Evolutionary conservation across 2,113 vertebrate genomes (phyloP).

Genomic region (Noctilio leporinus): DNA sequence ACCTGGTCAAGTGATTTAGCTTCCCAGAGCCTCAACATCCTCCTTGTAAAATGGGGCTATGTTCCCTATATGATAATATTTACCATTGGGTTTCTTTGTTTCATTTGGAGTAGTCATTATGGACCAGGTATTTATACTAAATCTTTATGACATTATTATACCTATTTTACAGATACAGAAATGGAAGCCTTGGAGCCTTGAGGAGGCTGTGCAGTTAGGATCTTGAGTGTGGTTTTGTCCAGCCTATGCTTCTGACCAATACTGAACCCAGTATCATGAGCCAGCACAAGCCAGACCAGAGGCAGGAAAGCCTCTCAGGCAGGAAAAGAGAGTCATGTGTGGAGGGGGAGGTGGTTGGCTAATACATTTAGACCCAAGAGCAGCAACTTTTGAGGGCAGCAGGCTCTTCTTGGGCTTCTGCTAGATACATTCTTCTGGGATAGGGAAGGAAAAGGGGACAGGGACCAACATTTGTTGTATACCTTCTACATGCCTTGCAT

Average conservation of each 20-base stretch:
- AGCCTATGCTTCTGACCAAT: background rate
- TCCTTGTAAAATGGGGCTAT: background rate
- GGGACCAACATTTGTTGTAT: background rate
- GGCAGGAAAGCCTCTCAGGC: accelerated
- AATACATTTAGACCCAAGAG: background rate
- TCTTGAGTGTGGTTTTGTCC: background rate
- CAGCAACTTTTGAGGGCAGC: background rate
- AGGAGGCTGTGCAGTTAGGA: background rate
- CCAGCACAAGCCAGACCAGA: background rate
- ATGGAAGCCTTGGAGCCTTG: background rate
- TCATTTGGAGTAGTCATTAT: background rate
- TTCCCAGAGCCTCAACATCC: background rate
- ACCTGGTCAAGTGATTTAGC: background rate
- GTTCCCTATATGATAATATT: background rate
- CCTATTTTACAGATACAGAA: background rate
- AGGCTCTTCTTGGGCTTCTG: background rate
- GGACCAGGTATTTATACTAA: background rate
- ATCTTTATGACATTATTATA: background rate
- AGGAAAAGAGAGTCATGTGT: background rate
- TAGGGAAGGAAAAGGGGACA: background rate
- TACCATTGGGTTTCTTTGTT: background rate
- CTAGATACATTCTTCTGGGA: background rate
- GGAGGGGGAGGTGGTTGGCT: background rate
- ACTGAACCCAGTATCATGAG: background rate
- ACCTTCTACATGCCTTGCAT: background rate